Conservation (phyloP, 1,140 invertebrate species). For the Dysdera silvatica region DNA sequence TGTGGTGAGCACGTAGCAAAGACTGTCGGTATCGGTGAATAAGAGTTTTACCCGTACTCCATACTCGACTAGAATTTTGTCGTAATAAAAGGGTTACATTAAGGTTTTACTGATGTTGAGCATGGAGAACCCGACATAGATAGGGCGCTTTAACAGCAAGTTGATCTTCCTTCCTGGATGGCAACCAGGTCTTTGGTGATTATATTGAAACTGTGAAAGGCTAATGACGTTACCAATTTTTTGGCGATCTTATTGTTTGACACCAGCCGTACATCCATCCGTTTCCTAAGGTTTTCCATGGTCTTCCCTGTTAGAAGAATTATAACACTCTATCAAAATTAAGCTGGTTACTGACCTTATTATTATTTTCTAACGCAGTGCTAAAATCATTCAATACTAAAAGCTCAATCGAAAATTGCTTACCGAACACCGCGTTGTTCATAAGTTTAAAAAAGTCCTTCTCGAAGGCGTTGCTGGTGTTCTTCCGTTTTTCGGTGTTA, state of each 20-base stretch:
- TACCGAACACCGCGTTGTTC: constrained; percentile 7
- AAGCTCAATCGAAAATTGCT: too few species aligned
- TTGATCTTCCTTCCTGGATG: constrained; percentile 14
- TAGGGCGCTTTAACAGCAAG: background rate
- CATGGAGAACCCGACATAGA: background rate
- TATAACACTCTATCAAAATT: too few species aligned
- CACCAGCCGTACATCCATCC: too few species aligned
- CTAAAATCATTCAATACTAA: too few species aligned
- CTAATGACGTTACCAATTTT: background rate
- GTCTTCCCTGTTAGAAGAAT: too few species aligned
- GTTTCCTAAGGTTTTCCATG: background rate
- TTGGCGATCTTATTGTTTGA: background rate
- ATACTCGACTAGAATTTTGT: constrained; percentile 24
- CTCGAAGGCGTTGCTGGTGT: background rate
- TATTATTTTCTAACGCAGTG: too few species aligned
- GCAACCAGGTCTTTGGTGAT: background rate
- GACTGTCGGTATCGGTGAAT: constrained; percentile 29
- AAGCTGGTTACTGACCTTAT: too few species aligned
- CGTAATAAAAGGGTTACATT: constrained; percentile 8
- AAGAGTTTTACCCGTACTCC: constrained; percentile 22
- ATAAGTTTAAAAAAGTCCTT: constrained; percentile 1
- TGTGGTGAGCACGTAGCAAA: constrained; percentile 24
- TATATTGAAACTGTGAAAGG: background rate
- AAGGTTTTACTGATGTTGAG: background rate
- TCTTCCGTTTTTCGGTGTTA: background rate